These are phyloP conservation scores for Drosophila neoperkinsi DNA, from an alignment of 2,888 invertebrate species.

Conservation along the genomic window DNA sequence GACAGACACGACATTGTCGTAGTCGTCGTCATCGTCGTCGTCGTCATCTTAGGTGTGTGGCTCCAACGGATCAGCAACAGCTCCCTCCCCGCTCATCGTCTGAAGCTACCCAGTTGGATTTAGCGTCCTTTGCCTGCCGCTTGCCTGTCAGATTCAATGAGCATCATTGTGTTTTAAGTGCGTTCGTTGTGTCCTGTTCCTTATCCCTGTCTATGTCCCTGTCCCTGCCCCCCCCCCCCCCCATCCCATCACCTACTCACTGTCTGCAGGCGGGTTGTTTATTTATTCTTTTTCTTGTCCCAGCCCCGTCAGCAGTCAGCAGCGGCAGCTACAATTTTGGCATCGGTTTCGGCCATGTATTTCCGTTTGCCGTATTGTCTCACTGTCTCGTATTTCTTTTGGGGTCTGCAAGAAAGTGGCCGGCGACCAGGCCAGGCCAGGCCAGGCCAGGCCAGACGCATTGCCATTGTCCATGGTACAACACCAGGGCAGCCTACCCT, in stretches of 20 bases:
- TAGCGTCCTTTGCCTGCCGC: slow-evolving; percentile 33
- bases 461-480: slow-evolving; percentile 37
- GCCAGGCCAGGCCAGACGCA: slow-evolving; percentile 30
- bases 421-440: slow-evolving; percentile 7
- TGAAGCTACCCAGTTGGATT: slow-evolving; percentile 10
- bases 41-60: slow-evolving; percentile 70
- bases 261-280: slow-evolving; percentile 59
- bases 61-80: slow-evolving; percentile 65
- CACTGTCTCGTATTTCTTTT: slow-evolving; percentile 18
- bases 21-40: slow-evolving; percentile 29
- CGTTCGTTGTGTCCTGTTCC: slow-evolving; percentile 76
- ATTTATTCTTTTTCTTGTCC: slow-evolving; percentile 74
- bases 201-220: slow-evolving; percentile 20
- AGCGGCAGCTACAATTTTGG: slow-evolving; percentile 63
- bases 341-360: slow-evolving; percentile 73
- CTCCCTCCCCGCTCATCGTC: neutral
- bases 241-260: neutral
- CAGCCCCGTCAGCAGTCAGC: slow-evolving; percentile 16
- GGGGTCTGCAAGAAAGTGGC: slow-evolving; percentile 55
- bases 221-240: neutral
- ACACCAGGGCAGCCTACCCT: neutral
- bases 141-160: slow-evolving; percentile 79
- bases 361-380: slow-evolving; percentile 66
- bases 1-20: slow-evolving; percentile 63
- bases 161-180: slow-evolving; percentile 81